Conservation (phyloP, 2,888 invertebrate species). For the Phaonia tiefii region DNA sequence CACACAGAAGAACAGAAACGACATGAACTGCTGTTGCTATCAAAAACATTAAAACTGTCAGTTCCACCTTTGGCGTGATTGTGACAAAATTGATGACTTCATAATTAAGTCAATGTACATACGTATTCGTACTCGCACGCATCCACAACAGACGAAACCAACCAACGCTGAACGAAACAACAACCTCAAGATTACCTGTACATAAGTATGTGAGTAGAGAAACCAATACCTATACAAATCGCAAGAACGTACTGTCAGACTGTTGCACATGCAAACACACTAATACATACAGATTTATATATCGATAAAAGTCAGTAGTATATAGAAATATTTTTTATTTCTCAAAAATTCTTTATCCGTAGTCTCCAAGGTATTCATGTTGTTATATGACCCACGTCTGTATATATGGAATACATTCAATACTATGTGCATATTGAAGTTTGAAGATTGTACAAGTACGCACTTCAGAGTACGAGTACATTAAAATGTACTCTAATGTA, state of each 20-base stretch:
- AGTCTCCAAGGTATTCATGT: constrained; percentile 68
- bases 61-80: not conserved
- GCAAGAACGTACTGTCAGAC: constrained; percentile 39
- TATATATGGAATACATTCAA: too few relatives aligned
- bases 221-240: not conserved
- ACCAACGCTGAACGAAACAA: not conserved
- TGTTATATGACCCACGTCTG: constrained; percentile 49
- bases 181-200: not conserved
- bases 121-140: not conserved
- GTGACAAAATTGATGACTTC: constrained; percentile 37
- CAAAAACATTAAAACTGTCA: constrained; percentile 12
- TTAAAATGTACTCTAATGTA: not conserved
- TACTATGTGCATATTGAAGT: not conserved
- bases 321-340: too few relatives aligned
- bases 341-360: constrained; percentile 67
- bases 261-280: not conserved
- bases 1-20: not conserved
- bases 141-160: not conserved
- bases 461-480: too few relatives aligned
- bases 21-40: constrained; percentile 7
- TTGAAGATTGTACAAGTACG: not conserved
- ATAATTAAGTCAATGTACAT: constrained; percentile 37
- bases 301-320: not conserved
- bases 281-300: constrained; percentile 12
- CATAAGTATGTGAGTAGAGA: not conserved